A percentile compares a stretch with the other conserved stretches of the same genome.
phyloP scores from a whole-genome alignment of 2,888 invertebrate genomes.

The Drosophila mimetica region DNA sequence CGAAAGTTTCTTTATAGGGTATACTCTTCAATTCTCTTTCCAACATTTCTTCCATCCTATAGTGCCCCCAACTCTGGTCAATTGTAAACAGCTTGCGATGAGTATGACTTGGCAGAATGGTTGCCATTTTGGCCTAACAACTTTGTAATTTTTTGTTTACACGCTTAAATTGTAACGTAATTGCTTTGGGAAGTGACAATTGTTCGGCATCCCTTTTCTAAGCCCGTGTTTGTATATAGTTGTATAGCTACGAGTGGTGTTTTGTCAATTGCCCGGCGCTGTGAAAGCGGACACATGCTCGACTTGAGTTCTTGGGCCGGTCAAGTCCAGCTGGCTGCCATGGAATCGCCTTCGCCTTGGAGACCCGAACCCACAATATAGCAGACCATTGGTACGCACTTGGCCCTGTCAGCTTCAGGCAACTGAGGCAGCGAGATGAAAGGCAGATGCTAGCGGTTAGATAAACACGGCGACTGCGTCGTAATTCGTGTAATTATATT shows the following conservation, averaged over 20 bases:
- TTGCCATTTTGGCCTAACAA: constrained; percentile 75
- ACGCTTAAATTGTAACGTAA: constrained; percentile 78
- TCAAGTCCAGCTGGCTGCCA: constrained; percentile 14
- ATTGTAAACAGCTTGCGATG: constrained; percentile 48
- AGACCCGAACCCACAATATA: constrained; percentile 25
- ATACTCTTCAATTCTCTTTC: not conserved
- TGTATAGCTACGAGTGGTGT: constrained; percentile 25
- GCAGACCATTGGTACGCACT: constrained; percentile 58
- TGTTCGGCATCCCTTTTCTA: constrained; percentile 44
- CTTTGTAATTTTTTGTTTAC: constrained; percentile 81
- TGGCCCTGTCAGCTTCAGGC: constrained; percentile 65
- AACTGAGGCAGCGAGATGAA: constrained; percentile 57
- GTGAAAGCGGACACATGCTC: constrained; percentile 73
- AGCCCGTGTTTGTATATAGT: not conserved
- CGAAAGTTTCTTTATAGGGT: not conserved
- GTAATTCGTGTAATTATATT: constrained; percentile 84
- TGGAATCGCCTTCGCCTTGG: constrained; percentile 24
- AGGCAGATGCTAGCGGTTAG: constrained; percentile 72
- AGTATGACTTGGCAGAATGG: constrained; percentile 58
- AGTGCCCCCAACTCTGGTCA: constrained; percentile 5
- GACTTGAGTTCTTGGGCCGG: constrained; percentile 4
- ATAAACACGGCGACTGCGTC: constrained; percentile 72
- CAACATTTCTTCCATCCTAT: not conserved
- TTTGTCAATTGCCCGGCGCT: constrained; percentile 63
- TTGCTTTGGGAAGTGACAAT: constrained; percentile 80